Evolutionary conservation across 2,888 invertebrate species (phyloP).

Genomic region (Rosalia funebris): DNA sequence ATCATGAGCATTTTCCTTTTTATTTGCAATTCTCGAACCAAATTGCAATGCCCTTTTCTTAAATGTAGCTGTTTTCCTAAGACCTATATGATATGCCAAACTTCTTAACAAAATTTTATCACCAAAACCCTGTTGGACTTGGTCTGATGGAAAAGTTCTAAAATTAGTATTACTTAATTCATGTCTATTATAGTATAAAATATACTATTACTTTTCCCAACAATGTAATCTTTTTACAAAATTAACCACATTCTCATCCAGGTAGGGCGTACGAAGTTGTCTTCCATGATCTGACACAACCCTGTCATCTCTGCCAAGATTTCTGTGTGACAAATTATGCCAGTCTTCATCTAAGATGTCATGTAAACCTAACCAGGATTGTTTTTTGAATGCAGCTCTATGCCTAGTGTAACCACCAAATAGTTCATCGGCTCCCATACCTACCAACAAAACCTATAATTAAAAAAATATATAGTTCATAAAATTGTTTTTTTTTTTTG

Average conservation of each 20-base stretch:
- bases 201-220: conserved; percentile 72
- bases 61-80: conserved; percentile 71
- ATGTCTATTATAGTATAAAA: conserved; percentile 1
- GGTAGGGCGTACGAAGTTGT: conserved; percentile 83
- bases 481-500: neutral
- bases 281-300: conserved; percentile 90
- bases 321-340: conserved; percentile 85
- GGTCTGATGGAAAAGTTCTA: conserved; percentile 60
- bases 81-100: conserved; percentile 74
- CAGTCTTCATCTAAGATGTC: conserved; percentile 77
- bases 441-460: conserved; percentile 79
- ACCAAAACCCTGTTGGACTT: conserved; percentile 81
- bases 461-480: conserved; percentile 2
- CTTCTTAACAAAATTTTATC: conserved; percentile 90
- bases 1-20: conserved; percentile 87
- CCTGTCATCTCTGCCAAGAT: conserved; percentile 94
- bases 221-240: conserved; percentile 73
- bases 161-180: conserved; percentile 28
- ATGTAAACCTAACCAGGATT: conserved; percentile 67
- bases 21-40: conserved; percentile 93
- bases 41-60: conserved; percentile 97
- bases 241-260: conserved; percentile 76
- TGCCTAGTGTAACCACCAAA: conserved; percentile 95
- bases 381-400: conserved; percentile 74
- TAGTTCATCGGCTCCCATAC: conserved; percentile 97